Evolutionary conservation across 2,113 vertebrate genomes (phyloP), one percentile per base, ranked within the genome.

Genomic region (Cettia cetti): DNA sequence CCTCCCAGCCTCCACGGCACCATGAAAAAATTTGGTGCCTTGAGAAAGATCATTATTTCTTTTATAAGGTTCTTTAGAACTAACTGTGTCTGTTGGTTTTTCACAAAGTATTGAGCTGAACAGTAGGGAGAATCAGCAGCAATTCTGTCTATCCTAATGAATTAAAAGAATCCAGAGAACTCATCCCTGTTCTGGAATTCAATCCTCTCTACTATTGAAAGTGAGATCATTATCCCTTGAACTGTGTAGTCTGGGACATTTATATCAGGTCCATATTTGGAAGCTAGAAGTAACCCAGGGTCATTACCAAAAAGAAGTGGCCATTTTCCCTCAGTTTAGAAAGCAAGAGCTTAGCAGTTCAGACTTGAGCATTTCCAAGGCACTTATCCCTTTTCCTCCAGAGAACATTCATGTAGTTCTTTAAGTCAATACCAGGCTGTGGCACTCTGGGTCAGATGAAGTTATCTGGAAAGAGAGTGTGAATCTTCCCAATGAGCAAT

Each of bases 1-100:
- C 50, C 8, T 94, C 26, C 11, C 66, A 86, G 14, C 59, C 37
- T 76, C 69, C 37, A 52, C 21, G 30, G 15, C 12, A 49, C 37
- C 13, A 37, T 54, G 23, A 82, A 84, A 94, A 92, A 39, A 50
- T 60, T 56, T 69, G n/a, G 28, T 60, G 19, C 57, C 65, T 87
- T 79, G 69, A 91, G 78, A 89, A 89, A 68, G 20, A 68, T 31
- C 19, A 26, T 72, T 60, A 56, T 82, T 91, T 74, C 65, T 92
- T 94, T 87, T 69, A 64, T 23, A 40, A 0, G 1, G 8, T 59
- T 63, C 42, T 70, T 91, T 39, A 63, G 37, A 81, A 45, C n/a
- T 54, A 71, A 45, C 65, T 24, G 15, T 61, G 31, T 49, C 54
- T 66, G 30, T 45, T 82, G 53, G 17, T 64, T 76, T 86, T 93